A percentile compares a stretch with the other conserved stretches of the same genome.
phyloP scores from a whole-genome alignment of 2,797 vertebrate genomes.

The Pipistrellus kuhlii region DNA sequence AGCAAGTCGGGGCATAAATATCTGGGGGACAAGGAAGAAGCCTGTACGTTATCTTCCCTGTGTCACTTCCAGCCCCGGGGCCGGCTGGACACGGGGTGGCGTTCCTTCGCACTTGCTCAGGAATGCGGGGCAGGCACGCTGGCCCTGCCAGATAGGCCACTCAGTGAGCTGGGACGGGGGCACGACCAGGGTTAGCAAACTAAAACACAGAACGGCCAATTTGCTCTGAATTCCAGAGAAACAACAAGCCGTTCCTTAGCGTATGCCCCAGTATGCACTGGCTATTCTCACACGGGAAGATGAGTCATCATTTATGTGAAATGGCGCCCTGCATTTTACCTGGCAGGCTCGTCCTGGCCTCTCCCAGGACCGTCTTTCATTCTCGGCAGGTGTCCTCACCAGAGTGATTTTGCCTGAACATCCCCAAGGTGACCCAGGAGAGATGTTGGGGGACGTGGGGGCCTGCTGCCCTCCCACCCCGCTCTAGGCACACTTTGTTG shows the following conservation, averaged over 20 bases:
- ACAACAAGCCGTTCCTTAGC: rapidly evolving
- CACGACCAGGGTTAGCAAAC: too few species aligned
- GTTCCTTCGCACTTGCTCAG: rapidly evolving
- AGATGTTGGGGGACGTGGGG: background rate
- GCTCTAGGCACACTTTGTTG: rapidly evolving
- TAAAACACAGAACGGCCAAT: rapidly evolving
- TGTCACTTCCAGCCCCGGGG: rapidly evolving
- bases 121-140: rapidly evolving
- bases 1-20: conserved; percentile 55
- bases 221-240: background rate
- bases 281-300: rapidly evolving
- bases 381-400: rapidly evolving
- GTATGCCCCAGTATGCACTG: rapidly evolving
- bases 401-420: rapidly evolving
- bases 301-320: rapidly evolving
- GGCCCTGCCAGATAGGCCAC: rapidly evolving
- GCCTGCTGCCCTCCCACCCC: rapidly evolving
- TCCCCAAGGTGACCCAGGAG: background rate
- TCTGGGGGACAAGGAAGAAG: conserved; percentile 69
- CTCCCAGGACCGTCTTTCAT: rapidly evolving
- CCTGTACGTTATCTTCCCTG: rapidly evolving
- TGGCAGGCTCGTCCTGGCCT: rapidly evolving
- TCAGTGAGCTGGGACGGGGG: background rate
- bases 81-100: rapidly evolving
- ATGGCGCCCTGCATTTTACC: rapidly evolving